Base-by-base conservation (phyloP, 2,888 invertebrate genomes). In the Phaonia tiefii region DNA sequence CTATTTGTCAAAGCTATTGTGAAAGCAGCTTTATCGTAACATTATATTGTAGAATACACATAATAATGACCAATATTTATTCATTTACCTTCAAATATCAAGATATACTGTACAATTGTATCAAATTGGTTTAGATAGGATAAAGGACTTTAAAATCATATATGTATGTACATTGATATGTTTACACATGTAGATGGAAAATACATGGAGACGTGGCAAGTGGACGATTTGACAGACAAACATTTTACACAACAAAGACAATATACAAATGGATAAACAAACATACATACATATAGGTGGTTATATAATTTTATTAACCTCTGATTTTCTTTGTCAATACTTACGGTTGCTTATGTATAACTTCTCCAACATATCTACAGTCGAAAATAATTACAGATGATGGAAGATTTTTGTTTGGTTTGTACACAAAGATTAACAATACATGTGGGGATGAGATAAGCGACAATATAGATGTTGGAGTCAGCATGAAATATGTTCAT, bases 341-440 rank as follows among this genome's bases (percentile, higher is more conserved):
- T 94, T 93, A 94, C 94, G 94, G 93, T 90, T 94, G 93, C 87
- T 93, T 94, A 91, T 94, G 94, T 90, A 94, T 93, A 88, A 94
- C 94, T 91, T 94, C 94, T 85, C 93, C 94, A 86, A 94, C 93
- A 92, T 94, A 93, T 92, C 94, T 94, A 91, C 71, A 84, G 82
- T 49, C 65, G 66, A 66, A 66, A 10, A 82, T 58, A 75, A 72
- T 83, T 83, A 83, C 84, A 83, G 82, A 82, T 85, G 84, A 83
- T 80, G 80, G 42, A 20, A 54, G 22, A 72, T 80, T 13, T 63
- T 71, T 65, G 22, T 80, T 73, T 31, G 31, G 31, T 5, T 8
- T 3, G 8, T 8, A 31, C 31, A 74, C 75, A 78, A n/a, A 39
- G 39, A 73, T 39, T 39, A 49, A 60, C 46, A 69, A 79, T 58